A percentile compares a stretch with the other conserved stretches of the same genome.
Evolutionary conservation across 1,140 invertebrate species (phyloP).

Genomic region (Ectropis grisescens): DNA sequence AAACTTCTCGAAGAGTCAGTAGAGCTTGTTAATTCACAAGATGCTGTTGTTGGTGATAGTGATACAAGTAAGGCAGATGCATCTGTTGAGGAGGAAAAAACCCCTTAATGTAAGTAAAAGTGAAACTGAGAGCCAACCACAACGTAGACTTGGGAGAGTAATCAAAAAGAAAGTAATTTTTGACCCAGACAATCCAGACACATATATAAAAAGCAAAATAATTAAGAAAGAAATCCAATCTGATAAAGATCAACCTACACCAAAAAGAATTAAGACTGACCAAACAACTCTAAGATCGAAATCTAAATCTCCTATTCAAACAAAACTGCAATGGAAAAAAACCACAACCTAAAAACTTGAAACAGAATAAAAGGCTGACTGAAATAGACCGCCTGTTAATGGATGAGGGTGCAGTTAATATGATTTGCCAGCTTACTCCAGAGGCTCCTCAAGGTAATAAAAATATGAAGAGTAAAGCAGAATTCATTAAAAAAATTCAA

Average conservation of each 20-base stretch:
- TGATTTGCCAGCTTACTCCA: conserved; percentile 79
- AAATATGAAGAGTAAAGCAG: conserved; percentile 62
- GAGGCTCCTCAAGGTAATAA: conserved; percentile 62
- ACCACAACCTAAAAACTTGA: conserved; percentile 45
- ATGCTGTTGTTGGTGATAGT: conserved; percentile 3
- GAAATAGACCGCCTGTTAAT: conserved; percentile 84
- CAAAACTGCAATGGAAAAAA: conserved; percentile 59
- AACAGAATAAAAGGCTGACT: conserved; percentile 72
- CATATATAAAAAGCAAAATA: conserved; percentile 53
- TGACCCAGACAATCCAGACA: conserved; percentile 76
- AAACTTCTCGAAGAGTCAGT: conserved; percentile 2
- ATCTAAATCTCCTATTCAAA: conserved; percentile 45
- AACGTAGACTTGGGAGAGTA: conserved; percentile 64
- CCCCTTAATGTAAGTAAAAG: conserved; percentile 29
- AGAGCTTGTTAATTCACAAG: conserved; percentile 3
- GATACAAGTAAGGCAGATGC: too few species aligned
- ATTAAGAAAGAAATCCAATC: conserved; percentile 32
- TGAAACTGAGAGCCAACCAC: conserved; percentile 35
- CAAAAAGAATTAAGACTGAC: conserved; percentile 45
- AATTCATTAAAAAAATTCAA: conserved; percentile 71
- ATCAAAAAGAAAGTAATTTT: conserved; percentile 79
- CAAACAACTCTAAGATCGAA: conserved; percentile 24
- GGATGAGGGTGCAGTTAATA: conserved; percentile 88
- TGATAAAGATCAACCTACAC: conserved; percentile 25
- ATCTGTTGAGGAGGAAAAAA: too few species aligned